Evolutionary conservation across 2,888 invertebrate genomes (phyloP), one percentile per base, ranked within the genome.

Genomic region (Icerya purchasi): DNA sequence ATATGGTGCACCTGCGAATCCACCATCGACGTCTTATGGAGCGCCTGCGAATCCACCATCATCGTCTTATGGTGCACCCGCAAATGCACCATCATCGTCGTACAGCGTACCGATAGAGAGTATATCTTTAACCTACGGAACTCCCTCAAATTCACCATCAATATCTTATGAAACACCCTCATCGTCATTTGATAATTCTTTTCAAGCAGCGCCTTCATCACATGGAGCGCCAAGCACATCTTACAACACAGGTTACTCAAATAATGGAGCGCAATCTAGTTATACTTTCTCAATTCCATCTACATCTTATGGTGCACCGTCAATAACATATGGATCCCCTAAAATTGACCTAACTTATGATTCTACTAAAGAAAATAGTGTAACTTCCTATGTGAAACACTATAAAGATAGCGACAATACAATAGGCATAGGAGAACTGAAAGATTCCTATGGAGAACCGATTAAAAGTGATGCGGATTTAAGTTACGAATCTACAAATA

Each of bases 251-350:
- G 8, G 8, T 14, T 8, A 36, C 36, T 8, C 5, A 5, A 36
- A 36, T 36, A 5, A 36, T 21, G 24, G 51, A 22, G 22, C 53
- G 5, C 20, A 60, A 14, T 50, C 60, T 5, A 60, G 60, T n/a
- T 60, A 51, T 22, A 56, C 60, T 36, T 60, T 60, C 49, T 53
- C 63, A 25, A 63, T 64, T 14, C 64, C 66, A n/a, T 65, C 65
- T 2, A 54, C 60, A 3, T 63, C 63, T 2, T 65, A 64, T 53
- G 63, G 63, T 10, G 25, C 63, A n/a, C 63, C 64, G 25, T 61
- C 54, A 67, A 68, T 56, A 69, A 72, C 56, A 68, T 69, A 63
- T 19, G 61, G 61, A 24, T 62, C 57, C 8, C 57, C 60, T n/a
- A 63, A 63, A 57, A 56, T 54, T 14, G 61, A 55, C 50, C 58